Evolutionary conservation across 2,888 invertebrate genomes (phyloP).

Genomic region (Apamea crenata): DNA sequence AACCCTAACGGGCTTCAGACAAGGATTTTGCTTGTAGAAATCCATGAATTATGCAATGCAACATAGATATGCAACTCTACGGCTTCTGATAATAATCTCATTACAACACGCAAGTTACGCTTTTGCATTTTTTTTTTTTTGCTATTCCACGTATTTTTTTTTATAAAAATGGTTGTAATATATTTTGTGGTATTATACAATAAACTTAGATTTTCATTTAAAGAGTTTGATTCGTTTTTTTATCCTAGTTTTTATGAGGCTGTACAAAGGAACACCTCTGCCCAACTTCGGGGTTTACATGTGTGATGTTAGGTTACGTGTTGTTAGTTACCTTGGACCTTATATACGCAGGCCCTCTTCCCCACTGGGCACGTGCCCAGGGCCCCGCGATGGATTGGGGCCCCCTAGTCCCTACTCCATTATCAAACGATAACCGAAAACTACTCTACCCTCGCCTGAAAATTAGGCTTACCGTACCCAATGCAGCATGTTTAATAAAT

Average conservation of each 20-base stretch:
- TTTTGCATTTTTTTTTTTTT: slow-evolving; percentile 30
- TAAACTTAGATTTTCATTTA: slow-evolving; percentile 26
- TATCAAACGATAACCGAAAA: too few species aligned
- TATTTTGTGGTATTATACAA: slow-evolving; percentile 32
- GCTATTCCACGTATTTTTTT: background rate
- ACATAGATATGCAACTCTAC: slow-evolving; percentile 47
- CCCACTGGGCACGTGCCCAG: too few species aligned
- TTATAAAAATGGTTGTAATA: slow-evolving; percentile 15
- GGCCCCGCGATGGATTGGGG: too few species aligned
- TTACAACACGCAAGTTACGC: slow-evolving; percentile 41
- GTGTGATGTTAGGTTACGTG: background rate
- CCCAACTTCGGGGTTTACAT: background rate
- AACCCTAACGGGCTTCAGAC: slow-evolving; percentile 55
- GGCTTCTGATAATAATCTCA: slow-evolving; percentile 65
- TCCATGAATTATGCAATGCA: slow-evolving; percentile 51
- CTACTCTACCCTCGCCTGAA: too few species aligned
- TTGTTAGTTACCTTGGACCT: background rate
- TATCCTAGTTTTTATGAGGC: background rate
- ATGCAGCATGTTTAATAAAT: too few species aligned
- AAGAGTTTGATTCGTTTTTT: slow-evolving; percentile 22
- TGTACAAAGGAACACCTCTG: background rate
- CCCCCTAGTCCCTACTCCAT: too few species aligned
- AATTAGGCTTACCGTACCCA: too few species aligned
- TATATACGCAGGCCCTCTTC: too few species aligned
- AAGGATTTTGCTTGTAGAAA: slow-evolving; percentile 57